Evolutionary conservation across 2,113 vertebrate species (phyloP).

Genomic region (Apaloderma vittatum): DNA sequence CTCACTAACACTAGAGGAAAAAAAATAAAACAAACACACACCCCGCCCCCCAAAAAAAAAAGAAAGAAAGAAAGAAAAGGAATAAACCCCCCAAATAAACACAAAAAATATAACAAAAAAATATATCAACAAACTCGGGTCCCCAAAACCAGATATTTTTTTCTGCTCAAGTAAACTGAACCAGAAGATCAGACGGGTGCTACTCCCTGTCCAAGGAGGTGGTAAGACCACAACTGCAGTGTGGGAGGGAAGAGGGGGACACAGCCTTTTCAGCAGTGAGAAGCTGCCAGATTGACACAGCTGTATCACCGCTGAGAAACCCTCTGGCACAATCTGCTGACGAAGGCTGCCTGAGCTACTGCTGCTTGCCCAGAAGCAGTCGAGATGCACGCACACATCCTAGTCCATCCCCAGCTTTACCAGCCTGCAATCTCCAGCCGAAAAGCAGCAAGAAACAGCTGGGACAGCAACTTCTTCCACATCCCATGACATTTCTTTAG

Average conservation of each 20-base stretch:
- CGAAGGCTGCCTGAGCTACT: background rate
- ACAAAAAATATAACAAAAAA: background rate
- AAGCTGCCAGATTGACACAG: background rate
- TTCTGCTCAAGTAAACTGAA: background rate
- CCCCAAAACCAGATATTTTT: background rate
- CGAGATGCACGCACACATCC: background rate
- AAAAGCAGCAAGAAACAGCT: background rate
- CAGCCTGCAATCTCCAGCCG: background rate
- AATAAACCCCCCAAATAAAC: background rate
- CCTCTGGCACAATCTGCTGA: background rate
- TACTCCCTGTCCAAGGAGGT: background rate
- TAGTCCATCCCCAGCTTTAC: background rate
- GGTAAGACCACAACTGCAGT: background rate
- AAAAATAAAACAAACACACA: background rate
- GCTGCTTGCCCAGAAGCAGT: background rate
- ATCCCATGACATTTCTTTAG: accelerated
- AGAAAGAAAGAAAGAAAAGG: background rate
- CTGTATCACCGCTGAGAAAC: background rate
- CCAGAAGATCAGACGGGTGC: background rate
- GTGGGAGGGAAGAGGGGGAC: background rate
- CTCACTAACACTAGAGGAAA: background rate
- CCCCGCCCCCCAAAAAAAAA: no score
- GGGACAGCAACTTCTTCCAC: background rate
- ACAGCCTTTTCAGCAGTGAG: background rate
- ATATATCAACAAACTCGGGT: background rate